A percentile compares a stretch with the other conserved stretches of the same genome.
phyloP scores from a whole-genome alignment of 2,888 invertebrate genomes.

The Drosophila prostipennis region DNA sequence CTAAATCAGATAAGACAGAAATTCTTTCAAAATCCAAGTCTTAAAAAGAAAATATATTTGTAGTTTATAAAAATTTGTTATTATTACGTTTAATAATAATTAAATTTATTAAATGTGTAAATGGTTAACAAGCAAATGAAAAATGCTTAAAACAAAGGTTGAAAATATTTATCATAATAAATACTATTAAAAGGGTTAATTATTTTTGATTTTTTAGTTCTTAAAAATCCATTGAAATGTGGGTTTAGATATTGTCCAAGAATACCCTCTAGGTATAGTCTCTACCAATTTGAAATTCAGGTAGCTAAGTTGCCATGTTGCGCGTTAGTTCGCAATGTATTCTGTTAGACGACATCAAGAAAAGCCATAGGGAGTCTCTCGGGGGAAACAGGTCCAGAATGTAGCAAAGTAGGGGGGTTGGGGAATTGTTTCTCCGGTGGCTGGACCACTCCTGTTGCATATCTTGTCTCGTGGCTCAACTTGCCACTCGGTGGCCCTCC shows the following conservation, averaged over 20 bases:
- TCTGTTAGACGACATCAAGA: too few species aligned
- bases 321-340: conserved; percentile 20
- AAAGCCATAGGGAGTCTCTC: too few species aligned
- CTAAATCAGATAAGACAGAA: too few species aligned
- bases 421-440: conserved; percentile 2
- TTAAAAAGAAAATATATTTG: not conserved
- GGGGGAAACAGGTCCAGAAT: not conserved
- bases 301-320: not conserved
- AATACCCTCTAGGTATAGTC: not conserved
- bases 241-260: not conserved
- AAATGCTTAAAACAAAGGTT: too few species aligned
- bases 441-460: conserved; percentile 17
- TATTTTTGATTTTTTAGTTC: too few species aligned
- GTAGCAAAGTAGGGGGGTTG: not conserved
- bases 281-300: not conserved
- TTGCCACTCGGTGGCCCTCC: conserved; percentile 17
- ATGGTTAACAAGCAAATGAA: too few species aligned
- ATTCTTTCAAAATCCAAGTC: too few species aligned
- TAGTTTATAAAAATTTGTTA: too few species aligned
- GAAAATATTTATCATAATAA: too few species aligned
- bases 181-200: too few species aligned
- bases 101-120: too few species aligned
- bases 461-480: conserved; percentile 50
- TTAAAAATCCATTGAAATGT: not conserved
- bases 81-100: too few species aligned